A percentile compares a stretch with the other conserved stretches of the same genome.
These are phyloP conservation scores for Drosophila bunnanda DNA, from an alignment of 2,888 invertebrate species.

Conservation along the genomic window DNA sequence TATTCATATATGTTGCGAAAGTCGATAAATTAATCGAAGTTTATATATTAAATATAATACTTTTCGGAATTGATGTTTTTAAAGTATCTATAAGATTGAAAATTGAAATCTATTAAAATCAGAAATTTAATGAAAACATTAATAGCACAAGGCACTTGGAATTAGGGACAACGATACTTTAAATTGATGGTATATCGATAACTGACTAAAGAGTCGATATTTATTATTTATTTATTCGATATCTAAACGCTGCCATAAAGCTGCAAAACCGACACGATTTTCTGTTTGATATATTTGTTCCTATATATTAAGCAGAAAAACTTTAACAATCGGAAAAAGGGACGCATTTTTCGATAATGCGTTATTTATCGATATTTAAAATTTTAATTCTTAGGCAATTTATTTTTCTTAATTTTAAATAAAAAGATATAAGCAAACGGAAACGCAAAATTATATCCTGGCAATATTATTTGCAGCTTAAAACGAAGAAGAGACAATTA, in stretches of 20 bases:
- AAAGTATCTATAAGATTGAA: too few relatives aligned
- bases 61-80: too few relatives aligned
- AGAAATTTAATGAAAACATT: too few relatives aligned
- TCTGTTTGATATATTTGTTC: neutral
- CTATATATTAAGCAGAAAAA: neutral
- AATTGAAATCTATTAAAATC: too few relatives aligned
- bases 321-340: neutral
- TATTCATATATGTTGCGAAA: too few relatives aligned
- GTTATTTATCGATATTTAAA: neutral
- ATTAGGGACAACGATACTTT: too few relatives aligned
- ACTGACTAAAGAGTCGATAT: neutral
- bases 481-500: neutral
- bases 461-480: neutral
- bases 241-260: neutral
- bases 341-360: neutral
- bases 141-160: too few relatives aligned
- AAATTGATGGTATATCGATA: neutral
- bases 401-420: neutral
- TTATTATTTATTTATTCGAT: too few relatives aligned
- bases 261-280: neutral
- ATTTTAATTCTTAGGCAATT: neutral
- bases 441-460: neutral
- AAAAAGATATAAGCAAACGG: neutral
- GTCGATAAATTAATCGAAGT: too few relatives aligned
- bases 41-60: too few relatives aligned